These are phyloP conservation scores for Tokudaia tokunoshimensis DNA, from an alignment of 2,797 vertebrate genomes.

Conservation along the genomic window DNA sequence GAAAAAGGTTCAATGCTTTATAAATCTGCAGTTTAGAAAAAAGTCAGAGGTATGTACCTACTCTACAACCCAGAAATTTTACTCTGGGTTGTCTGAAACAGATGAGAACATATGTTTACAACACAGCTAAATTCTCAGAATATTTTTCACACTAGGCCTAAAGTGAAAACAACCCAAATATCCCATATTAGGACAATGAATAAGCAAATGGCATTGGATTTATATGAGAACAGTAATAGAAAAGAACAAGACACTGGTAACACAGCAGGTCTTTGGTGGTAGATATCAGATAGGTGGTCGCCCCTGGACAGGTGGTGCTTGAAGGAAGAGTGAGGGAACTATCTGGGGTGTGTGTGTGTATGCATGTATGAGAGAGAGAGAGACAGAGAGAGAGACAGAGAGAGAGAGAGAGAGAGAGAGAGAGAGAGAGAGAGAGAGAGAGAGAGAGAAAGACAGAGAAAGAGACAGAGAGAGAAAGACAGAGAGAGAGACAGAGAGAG, in stretches of 20 bases:
- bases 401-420: no score
- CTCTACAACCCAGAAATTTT: not conserved
- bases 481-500: no score
- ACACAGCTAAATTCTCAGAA: not conserved
- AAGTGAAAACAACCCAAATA: constrained; percentile 14
- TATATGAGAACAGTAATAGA: not conserved
- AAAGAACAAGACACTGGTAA: not conserved
- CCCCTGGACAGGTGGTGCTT: not conserved
- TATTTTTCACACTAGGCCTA: not conserved
- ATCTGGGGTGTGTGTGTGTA: not conserved
- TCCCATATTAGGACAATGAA: not conserved
- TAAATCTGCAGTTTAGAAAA: constrained; percentile 20
- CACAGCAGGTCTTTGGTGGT: not conserved
- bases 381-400: no score
- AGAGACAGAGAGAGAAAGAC: no score
- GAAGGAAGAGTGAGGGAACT: not conserved
- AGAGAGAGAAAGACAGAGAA: not conserved
- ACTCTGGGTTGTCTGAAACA: constrained; percentile 19
- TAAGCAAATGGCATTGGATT: not conserved
- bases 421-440: no score
- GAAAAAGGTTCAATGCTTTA: not conserved
- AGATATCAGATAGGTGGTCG: not conserved
- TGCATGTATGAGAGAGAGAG: not conserved
- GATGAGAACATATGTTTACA: not conserved
- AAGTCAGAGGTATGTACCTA: not conserved